phyloP scores from a whole-genome alignment of 2,797 vertebrate species.

The Ctenosaura bakeri region DNA sequence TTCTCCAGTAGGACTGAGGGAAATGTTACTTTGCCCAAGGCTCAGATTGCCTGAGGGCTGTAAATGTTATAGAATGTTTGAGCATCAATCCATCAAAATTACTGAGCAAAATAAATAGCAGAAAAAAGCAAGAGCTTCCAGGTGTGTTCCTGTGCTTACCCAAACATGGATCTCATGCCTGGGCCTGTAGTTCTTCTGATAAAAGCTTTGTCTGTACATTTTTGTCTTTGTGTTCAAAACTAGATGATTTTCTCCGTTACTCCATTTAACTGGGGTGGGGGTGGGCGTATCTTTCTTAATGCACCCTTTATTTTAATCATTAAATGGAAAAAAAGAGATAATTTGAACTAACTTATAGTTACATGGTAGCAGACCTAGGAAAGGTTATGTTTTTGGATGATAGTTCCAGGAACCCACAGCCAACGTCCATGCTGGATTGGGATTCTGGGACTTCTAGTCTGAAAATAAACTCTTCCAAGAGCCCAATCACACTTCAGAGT shows the following conservation, averaged over 20 bases:
- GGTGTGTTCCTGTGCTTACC: not conserved
- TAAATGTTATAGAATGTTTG: not conserved
- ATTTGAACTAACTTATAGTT: not conserved
- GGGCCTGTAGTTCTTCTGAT: not conserved
- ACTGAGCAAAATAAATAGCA: not conserved
- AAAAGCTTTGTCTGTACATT: not conserved
- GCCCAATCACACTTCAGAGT: no score
- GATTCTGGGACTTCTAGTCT: not conserved
- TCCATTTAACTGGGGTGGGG: no score
- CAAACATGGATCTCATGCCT: not conserved
- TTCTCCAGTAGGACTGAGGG: not conserved
- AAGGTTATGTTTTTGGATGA: not conserved
- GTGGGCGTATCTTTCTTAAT: constrained; percentile 14
- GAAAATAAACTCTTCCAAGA: not conserved
- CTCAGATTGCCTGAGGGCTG: not conserved
- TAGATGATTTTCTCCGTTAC: not conserved
- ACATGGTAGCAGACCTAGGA: not conserved
- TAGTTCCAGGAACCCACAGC: not conserved
- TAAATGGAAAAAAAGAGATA: not conserved
- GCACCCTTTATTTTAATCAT: constrained; percentile 5
- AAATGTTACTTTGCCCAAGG: not conserved
- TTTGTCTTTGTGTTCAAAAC: not conserved
- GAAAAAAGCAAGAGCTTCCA: not conserved
- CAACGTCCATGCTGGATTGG: not conserved
- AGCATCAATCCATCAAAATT: constrained; percentile 1